These are phyloP conservation scores for Macrophya annulata DNA, from an alignment of 2,888 invertebrate genomes.

Conservation along the genomic window DNA sequence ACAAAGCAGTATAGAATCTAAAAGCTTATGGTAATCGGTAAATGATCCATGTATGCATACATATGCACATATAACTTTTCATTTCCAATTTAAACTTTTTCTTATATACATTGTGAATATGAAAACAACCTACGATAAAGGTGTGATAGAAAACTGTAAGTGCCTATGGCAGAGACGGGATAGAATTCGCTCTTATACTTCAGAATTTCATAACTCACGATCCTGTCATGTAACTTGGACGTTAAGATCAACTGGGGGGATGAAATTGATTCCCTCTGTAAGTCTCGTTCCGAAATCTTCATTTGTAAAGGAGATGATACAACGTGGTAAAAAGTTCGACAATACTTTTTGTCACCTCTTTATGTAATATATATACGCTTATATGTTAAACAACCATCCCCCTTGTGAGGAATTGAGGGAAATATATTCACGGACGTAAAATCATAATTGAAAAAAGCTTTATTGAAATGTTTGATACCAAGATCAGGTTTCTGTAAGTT, in stretches of 20 bases:
- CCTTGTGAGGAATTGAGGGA: not conserved
- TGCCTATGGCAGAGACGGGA: not conserved
- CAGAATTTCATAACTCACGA: not conserved
- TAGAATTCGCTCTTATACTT: not conserved
- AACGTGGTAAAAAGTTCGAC: not conserved
- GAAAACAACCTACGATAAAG: not conserved
- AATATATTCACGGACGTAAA: not conserved
- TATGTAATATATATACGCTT: not conserved
- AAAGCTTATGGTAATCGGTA: not conserved
- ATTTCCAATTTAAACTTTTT: not conserved
- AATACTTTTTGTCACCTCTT: not conserved
- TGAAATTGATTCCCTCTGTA: constrained; percentile 1
- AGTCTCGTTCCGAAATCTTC: not conserved
- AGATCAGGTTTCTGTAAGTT: not conserved
- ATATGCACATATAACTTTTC: not conserved
- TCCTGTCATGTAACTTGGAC: not conserved
- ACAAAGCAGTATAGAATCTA: too few relatives aligned
- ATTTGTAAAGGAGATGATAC: not conserved
- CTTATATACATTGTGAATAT: not conserved
- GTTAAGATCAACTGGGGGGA: constrained; percentile 2
- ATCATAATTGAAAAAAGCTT: not conserved
- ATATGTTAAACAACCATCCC: not conserved
- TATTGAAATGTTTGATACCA: not conserved
- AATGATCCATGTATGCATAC: not conserved
- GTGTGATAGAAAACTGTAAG: not conserved